Base-by-base conservation (phyloP, 2,797 vertebrate species). In the Sebastes taczanowskii region DNA sequence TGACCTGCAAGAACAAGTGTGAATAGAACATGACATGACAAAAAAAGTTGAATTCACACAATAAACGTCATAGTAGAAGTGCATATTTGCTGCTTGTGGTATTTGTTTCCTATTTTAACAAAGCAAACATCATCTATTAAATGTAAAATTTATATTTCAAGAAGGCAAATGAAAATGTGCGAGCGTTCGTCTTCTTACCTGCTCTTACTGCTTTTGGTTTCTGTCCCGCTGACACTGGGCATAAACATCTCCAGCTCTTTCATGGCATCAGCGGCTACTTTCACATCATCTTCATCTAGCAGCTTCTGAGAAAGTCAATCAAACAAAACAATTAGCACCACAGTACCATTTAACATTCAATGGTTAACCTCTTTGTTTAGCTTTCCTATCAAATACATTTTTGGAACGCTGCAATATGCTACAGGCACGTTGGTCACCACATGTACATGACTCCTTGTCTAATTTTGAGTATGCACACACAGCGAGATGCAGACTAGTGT, bases 171-270 rank as follows among this genome's bases (percentile, higher is more conserved):
- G 4, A 35, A 66, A 27, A 46, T 3, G 8, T 35, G 11, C 29
- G 7, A 3, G 4, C 4, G 20, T 74, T 18, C 29, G 29, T 34
- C 2, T 55, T 88, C 92, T 55, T 55, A 98, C 98, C 94, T 95
- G 88, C 95, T 96, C 74, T 97, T 97, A 74, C 79, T 92, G 77
- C 89, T 94, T 25, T 96, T 97, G 9, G 94, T 85, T 32, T 95
- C 92, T 0, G 93, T 82, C 16, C 84, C 92, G 29, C 96, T 96
- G 5, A 94, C 95, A 5, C 95, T 97, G 5, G 98, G 99, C 97
- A 98, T 97, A 38, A 99, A 96, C 91, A 99, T 98, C 92, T 99
- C 99, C 2, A 99, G 94, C 61, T 99, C 98, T 59, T 98, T 98
- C 87, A 99, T 96, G 14, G 97, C 98, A 88, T 98, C 97, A 49